phyloP scores from a whole-genome alignment of 2,888 invertebrate species.

The Trissolcus japonicus region DNA sequence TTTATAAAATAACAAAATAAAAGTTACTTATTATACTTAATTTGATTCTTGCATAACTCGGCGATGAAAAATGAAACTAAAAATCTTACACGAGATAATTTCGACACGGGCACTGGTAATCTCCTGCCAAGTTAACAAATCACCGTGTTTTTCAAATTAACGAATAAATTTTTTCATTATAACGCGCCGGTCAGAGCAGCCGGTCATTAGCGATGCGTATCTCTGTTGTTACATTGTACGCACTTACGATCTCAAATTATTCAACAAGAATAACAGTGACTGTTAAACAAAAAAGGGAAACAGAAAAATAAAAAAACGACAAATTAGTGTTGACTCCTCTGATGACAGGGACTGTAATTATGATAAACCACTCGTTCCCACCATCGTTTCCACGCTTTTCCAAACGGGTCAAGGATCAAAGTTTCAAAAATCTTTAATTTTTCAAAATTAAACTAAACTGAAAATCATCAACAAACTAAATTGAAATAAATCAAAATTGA shows the following conservation, averaged over 20 bases:
- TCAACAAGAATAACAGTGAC: slow-evolving; percentile 13
- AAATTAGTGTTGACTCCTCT: too few species aligned
- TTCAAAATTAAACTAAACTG: not conserved
- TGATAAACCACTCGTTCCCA: too few species aligned
- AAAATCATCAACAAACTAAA: not conserved
- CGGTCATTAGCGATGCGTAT: slow-evolving; percentile 24
- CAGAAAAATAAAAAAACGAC: too few species aligned
- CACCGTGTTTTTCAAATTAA: not conserved
- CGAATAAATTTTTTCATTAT: slow-evolving; percentile 19
- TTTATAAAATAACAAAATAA: too few species aligned
- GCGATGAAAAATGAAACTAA: not conserved
- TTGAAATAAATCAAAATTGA: not conserved
- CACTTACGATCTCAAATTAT: slow-evolving; percentile 7
- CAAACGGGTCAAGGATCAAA: too few species aligned
- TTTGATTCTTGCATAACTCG: too few species aligned
- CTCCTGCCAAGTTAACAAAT: not conserved
- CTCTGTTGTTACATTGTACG: slow-evolving; percentile 16
- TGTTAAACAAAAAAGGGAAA: not conserved
- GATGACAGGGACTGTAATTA: too few species aligned
- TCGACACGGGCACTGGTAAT: not conserved
- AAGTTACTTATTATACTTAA: too few species aligned
- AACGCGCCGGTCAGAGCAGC: not conserved
- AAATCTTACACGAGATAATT: not conserved
- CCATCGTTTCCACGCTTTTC: not conserved
- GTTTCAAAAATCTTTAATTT: too few species aligned